Conservation (phyloP, 2,797 vertebrate species). For the Etheostoma perlongum region DNA sequence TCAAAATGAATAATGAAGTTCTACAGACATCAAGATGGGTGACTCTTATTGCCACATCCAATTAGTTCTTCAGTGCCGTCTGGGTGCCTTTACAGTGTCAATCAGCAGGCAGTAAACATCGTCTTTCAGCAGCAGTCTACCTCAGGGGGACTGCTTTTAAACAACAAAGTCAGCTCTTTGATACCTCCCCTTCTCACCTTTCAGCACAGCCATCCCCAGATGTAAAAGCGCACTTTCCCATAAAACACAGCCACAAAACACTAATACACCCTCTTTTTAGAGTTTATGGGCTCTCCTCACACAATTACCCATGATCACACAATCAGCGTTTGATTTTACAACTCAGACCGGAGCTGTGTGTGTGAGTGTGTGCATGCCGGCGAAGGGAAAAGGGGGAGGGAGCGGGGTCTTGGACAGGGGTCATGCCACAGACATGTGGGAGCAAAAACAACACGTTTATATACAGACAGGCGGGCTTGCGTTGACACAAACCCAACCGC, state of each 20-base stretch:
- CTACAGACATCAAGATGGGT: conserved; percentile 59
- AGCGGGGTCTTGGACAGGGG: conserved; percentile 29
- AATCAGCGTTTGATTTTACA: conserved; percentile 83
- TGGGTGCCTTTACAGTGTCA: conserved; percentile 78
- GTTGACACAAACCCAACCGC: background rate
- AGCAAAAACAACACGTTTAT: conserved; percentile 40
- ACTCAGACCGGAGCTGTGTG: conserved; percentile 48
- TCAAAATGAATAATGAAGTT: conserved; percentile 70
- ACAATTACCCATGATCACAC: conserved; percentile 84
- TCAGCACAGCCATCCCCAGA: conserved; percentile 74
- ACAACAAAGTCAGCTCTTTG: conserved; percentile 83
- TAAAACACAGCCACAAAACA: conserved; percentile 82
- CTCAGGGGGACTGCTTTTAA: conserved; percentile 75
- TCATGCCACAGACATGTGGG: conserved; percentile 38
- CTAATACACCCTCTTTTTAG: conserved; percentile 77
- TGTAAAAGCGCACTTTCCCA: conserved; percentile 73
- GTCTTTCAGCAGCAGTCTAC: conserved; percentile 77
- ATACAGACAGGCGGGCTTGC: conserved; percentile 27
- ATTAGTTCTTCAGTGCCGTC: conserved; percentile 74
- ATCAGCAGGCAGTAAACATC: conserved; percentile 79
- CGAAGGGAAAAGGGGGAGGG: background rate
- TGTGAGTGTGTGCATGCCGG: conserved; percentile 26
- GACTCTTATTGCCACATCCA: conserved; percentile 73
- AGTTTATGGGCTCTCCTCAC: conserved; percentile 78
- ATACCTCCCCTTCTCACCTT: conserved; percentile 81